These are phyloP conservation scores for Leptobrachium leishanense DNA, from an alignment of 2,113 vertebrate species.

Conservation along the genomic window DNA sequence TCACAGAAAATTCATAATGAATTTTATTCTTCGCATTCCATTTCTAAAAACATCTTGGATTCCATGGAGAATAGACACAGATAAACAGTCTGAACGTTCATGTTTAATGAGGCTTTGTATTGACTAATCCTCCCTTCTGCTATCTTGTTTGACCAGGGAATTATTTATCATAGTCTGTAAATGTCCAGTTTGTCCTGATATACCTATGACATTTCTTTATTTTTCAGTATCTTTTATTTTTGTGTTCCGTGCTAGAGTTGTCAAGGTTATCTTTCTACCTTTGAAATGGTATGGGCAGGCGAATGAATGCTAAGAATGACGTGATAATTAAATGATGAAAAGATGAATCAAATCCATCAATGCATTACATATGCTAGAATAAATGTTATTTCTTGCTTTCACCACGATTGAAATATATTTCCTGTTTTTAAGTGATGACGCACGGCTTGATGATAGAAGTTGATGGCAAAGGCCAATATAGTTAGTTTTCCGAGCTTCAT, in stretches of 20 bases:
- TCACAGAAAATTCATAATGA: slow-evolving; percentile 1
- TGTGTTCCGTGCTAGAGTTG: too few species aligned
- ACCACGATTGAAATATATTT: too few species aligned
- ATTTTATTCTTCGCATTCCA: slow-evolving; percentile 16
- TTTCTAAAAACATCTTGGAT: slow-evolving; percentile 36
- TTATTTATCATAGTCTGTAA: slow-evolving; percentile 20
- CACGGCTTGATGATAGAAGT: too few species aligned
- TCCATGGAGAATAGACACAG: slow-evolving; percentile 35
- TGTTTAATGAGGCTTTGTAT: slow-evolving; percentile 40
- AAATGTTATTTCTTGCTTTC: too few species aligned
- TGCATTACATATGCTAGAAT: too few species aligned
- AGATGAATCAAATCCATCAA: too few species aligned
- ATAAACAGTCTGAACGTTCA: slow-evolving; percentile 13
- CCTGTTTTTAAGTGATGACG: too few species aligned
- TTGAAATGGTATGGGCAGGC: neutral
- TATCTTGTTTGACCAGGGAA: slow-evolving; percentile 39
- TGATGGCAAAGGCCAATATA: too few species aligned
- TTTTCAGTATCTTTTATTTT: neutral
- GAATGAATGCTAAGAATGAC: too few species aligned
- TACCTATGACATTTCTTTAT: neutral
- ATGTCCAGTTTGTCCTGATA: neutral
- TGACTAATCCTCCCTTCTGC: slow-evolving; percentile 29
- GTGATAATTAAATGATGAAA: too few species aligned
- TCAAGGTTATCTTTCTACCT: neutral
- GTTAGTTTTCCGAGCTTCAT: too few species aligned